phyloP scores from a whole-genome alignment of 1,140 invertebrate genomes.

The Bombus turneri region DNA sequence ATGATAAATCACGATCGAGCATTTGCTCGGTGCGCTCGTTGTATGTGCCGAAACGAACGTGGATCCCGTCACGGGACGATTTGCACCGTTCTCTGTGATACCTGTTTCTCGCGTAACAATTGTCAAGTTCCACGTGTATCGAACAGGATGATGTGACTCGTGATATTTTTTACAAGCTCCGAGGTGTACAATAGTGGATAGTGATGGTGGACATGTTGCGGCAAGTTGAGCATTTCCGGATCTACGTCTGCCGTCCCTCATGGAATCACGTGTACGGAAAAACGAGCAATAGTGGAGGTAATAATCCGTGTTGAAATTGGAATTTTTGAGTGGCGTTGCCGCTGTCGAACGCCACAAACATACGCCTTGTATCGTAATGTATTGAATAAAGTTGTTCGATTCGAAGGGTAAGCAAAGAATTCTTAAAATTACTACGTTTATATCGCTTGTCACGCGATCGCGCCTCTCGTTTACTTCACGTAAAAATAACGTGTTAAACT shows the following conservation, averaged over 20 bases:
- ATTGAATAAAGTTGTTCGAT: neutral
- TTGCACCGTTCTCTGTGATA: neutral
- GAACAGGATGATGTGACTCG: neutral
- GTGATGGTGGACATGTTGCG: neutral
- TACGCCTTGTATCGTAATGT: too few relatives aligned
- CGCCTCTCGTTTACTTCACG: neutral
- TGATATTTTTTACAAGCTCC: neutral
- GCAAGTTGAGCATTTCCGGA: fast-evolving
- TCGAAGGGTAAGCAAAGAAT: neutral
- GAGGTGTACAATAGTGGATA: too few relatives aligned
- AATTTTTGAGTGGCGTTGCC: neutral
- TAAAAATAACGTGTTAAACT: neutral
- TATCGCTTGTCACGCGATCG: neutral
- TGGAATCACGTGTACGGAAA: neutral
- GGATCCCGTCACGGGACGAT: neutral
- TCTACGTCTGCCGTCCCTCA: fast-evolving
- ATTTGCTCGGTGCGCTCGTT: neutral
- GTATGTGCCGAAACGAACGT: neutral
- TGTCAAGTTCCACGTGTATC: neutral
- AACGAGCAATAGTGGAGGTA: neutral
- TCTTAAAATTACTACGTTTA: neutral
- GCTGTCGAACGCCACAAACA: fast-evolving
- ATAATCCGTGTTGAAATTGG: neutral
- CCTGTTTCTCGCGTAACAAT: neutral
- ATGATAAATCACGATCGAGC: neutral